Conservation (phyloP, 2,797 vertebrate species). For the Pangasius djambal region DNA sequence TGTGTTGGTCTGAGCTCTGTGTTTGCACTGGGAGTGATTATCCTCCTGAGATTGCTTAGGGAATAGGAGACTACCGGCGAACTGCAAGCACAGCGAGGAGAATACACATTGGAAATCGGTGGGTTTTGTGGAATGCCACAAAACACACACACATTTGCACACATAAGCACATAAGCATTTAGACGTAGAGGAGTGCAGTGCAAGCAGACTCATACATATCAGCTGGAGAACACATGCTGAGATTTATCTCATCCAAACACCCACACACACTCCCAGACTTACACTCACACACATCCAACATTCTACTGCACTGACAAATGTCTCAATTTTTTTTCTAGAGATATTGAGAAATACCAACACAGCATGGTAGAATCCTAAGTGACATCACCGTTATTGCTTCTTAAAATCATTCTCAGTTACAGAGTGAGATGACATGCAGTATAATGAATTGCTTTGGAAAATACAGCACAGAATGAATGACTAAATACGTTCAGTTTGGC, state of each 20-base stretch:
- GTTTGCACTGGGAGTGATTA: conserved; percentile 50
- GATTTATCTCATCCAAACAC: conserved; percentile 27
- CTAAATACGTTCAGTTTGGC: not conserved
- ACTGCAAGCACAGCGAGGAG: conserved; percentile 33
- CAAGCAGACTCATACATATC: conserved; percentile 21
- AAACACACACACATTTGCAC: not conserved
- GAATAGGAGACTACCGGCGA: conserved; percentile 55
- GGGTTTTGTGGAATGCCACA: conserved; percentile 5
- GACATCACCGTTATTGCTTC: conserved; percentile 10
- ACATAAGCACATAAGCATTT: conserved; percentile 16
- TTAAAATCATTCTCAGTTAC: not conserved
- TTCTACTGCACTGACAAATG: not conserved
- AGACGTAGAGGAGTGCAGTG: not conserved
- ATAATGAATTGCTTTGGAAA: not conserved
- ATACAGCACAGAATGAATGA: not conserved
- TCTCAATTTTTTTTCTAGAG: not conserved
- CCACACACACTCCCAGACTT: not conserved
- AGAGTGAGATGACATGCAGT: not conserved
- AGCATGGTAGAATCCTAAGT: not conserved
- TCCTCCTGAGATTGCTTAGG: conserved; percentile 59
- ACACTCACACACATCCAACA: not conserved
- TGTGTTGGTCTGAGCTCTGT: conserved; percentile 21
- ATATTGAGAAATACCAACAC: not conserved
- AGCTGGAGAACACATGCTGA: conserved; percentile 24
- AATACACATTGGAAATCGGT: conserved; percentile 36